phyloP scores from a whole-genome alignment of 2,888 invertebrate genomes.

The Lithophane socia region DNA sequence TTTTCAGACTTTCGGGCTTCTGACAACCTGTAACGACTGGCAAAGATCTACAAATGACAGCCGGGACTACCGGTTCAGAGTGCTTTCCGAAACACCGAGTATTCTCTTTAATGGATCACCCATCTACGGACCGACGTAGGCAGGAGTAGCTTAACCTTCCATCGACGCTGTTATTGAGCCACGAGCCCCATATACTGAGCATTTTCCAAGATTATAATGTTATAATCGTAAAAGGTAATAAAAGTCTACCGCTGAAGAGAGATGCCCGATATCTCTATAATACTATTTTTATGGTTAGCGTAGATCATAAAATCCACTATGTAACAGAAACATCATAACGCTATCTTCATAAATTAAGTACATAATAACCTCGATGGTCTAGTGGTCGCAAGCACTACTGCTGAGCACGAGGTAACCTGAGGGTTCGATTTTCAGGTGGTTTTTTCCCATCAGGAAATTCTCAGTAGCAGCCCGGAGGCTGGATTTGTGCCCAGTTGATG shows the following conservation, averaged over 20 bases:
- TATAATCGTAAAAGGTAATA: background rate
- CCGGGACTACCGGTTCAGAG: too few species aligned
- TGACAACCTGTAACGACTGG: background rate
- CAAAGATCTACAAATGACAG: background rate
- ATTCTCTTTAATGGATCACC: background rate
- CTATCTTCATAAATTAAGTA: background rate
- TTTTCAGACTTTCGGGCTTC: background rate
- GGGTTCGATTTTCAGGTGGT: background rate
- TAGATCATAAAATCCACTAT: background rate
- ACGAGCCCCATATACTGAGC: background rate
- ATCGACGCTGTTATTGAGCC: background rate
- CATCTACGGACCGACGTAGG: background rate
- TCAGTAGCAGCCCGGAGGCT: background rate
- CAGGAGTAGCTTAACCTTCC: too few species aligned
- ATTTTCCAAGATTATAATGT: background rate
- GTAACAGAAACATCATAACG: background rate
- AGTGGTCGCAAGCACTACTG: background rate
- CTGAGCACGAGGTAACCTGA: background rate
- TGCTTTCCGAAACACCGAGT: background rate
- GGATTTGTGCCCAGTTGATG: background rate
- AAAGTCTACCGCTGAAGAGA: background rate
- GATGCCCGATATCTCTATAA: background rate
- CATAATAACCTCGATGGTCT: background rate
- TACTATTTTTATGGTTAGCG: slow-evolving; percentile 3
- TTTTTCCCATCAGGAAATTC: background rate